phyloP scores from a whole-genome alignment of 2,888 invertebrate species.

The Epicampocera succincta region DNA sequence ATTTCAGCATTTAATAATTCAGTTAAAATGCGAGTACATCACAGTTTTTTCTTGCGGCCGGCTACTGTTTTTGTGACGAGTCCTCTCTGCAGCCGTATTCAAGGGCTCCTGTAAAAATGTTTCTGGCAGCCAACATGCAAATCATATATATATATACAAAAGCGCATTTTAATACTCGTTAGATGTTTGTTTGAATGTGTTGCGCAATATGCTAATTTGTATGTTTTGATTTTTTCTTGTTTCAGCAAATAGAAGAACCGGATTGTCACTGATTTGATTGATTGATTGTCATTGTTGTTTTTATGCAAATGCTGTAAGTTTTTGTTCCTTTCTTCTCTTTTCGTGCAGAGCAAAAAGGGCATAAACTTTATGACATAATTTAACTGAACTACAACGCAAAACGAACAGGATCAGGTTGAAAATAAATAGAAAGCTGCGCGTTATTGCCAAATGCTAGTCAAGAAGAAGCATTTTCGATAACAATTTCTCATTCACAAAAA shows the following conservation, averaged over 20 bases:
- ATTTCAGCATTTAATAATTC: constrained; percentile 50
- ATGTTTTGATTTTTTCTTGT: constrained; percentile 35
- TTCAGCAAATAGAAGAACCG: constrained; percentile 35
- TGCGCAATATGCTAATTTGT: constrained; percentile 63
- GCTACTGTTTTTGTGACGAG: constrained; percentile 22
- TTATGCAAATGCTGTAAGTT: constrained; percentile 62
- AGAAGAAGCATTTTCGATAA: too few species aligned
- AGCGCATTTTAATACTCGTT: constrained; percentile 2
- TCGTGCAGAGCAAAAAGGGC: background rate
- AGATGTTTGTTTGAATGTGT: background rate
- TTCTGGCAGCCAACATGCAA: constrained; percentile 29
- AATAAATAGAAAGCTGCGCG: too few species aligned
- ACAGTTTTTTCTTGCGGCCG: background rate
- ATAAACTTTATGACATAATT: constrained; percentile 44
- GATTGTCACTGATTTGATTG: constrained; percentile 68
- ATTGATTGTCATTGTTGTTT: constrained; percentile 67
- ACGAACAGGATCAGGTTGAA: background rate
- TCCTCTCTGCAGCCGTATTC: background rate
- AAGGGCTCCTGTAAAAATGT: constrained; percentile 31
- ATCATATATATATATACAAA: constrained; percentile 30
- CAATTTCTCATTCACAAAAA: too few species aligned
- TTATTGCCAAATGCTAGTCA: too few species aligned
- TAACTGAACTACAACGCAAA: constrained; percentile 9
- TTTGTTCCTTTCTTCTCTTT: constrained; percentile 5
- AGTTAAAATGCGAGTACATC: constrained; percentile 36